A percentile compares a stretch with the other conserved stretches of the same genome.
These are phyloP conservation scores for Chymomyza caudatula DNA, from an alignment of 2,888 invertebrate species.

Conservation along the genomic window DNA sequence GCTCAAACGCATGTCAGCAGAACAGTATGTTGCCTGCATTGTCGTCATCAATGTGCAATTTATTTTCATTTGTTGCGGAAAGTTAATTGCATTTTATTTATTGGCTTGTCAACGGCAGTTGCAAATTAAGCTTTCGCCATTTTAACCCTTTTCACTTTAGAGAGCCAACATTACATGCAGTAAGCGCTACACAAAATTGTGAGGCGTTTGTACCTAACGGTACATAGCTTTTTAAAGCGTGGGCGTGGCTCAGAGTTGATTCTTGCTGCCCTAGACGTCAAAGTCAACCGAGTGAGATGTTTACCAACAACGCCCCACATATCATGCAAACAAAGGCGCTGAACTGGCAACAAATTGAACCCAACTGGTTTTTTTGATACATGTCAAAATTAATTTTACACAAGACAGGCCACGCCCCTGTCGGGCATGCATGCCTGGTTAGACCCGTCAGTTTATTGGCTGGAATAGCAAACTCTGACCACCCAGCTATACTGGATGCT, in stretches of 20 bases:
- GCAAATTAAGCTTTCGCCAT: constrained; percentile 44
- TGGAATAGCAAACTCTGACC: not conserved
- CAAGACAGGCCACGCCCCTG: not conserved
- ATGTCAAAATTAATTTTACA: constrained; percentile 5
- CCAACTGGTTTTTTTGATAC: not conserved
- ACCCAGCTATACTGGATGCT: not conserved
- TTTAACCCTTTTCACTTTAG: constrained; percentile 13
- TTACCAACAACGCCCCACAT: constrained; percentile 9
- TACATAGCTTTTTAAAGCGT: not conserved
- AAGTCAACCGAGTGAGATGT: not conserved
- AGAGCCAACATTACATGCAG: constrained; percentile 37
- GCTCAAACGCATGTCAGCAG: constrained; percentile 15
- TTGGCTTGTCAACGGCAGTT: constrained; percentile 66
- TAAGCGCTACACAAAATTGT: not conserved
- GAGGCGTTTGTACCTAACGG: too few relatives aligned
- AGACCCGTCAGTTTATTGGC: not conserved
- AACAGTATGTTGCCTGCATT: constrained; percentile 30
- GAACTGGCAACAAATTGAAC: constrained; percentile 14
- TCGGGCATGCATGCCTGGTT: not conserved
- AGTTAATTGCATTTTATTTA: constrained; percentile 70
- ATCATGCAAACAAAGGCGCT: constrained; percentile 2
- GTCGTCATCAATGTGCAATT: constrained; percentile 60
- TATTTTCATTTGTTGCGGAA: constrained; percentile 58
- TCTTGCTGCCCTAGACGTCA: not conserved
- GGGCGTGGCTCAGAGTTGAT: not conserved